Evolutionary conservation across 1,140 invertebrate genomes (phyloP), one percentile per base, ranked within the genome.

Genomic region (Listronotus oregonensis): DNA sequence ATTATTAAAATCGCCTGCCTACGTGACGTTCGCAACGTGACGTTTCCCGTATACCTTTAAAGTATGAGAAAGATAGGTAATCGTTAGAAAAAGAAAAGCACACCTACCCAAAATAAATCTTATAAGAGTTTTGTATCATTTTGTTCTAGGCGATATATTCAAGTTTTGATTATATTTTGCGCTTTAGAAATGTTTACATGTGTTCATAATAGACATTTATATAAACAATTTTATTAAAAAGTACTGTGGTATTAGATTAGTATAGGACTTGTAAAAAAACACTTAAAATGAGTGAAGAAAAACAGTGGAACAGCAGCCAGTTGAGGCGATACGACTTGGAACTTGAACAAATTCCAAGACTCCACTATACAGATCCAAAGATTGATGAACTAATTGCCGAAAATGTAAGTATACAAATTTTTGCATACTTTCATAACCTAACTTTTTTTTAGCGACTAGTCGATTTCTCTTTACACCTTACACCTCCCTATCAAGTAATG

Each of bases 311-410:
- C 66, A 40, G 59, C 3, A 75, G 66, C 52, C 77, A 80, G 61
- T 67, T 80, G 43, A 70, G 78, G 59, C 76, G 77, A 62, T 80
- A 80, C 63, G 75, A 79, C 66, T 69, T 80, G 17, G 66, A 64
- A 32, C 69, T 80, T n/a, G 76, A 77, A 42, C 69, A 76, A 61
- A 79, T 80, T 46, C 78, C 78, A 14, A 64, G 78, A 54, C 58
- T 78, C n/a, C 68, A 75, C 61, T 74, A 68, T 55, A 57, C 68
- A 17, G 79, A 80, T 69, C 76, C 78, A 9, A 72, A 67, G 64
- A 70, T 80, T 55, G 77, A 80, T 55, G 77, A 79, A 55, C 66
- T 73, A 5, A 79, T 80, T 15, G 27, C 52, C 8, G 63, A 66
- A 58, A 79, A 80, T 73, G 79, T 80, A 73, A 77, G 64, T 72